phyloP scores from a whole-genome alignment of 2,888 invertebrate species.

The Strigamia maritima region DNA sequence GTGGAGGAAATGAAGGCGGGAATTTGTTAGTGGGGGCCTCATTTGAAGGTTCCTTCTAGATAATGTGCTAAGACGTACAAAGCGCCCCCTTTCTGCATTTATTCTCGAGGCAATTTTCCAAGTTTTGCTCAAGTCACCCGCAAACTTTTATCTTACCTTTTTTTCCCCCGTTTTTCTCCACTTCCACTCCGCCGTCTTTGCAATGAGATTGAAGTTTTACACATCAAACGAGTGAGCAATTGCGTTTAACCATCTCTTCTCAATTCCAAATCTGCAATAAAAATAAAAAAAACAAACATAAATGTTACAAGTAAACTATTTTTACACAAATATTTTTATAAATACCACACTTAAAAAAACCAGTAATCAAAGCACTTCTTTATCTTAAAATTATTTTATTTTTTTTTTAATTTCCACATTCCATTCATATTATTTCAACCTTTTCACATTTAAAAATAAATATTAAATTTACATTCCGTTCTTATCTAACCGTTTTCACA shows the following conservation, averaged over 20 bases:
- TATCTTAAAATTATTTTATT: neutral
- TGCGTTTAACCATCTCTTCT: neutral
- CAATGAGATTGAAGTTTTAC: conserved; percentile 11
- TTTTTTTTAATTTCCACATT: neutral
- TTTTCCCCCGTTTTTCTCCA: neutral
- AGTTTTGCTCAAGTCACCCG: conserved; percentile 2
- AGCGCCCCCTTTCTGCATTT: conserved; percentile 7
- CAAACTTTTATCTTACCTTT: conserved; percentile 11
- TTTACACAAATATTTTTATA: neutral
- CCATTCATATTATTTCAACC: neutral
- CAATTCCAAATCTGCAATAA: neutral
- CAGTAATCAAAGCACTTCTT: neutral
- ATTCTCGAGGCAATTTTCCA: conserved; percentile 15
- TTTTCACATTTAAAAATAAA: neutral
- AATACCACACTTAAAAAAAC: neutral
- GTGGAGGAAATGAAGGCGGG: conserved; percentile 23
- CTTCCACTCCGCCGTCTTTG: neutral
- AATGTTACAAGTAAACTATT: too few relatives aligned
- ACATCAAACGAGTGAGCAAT: conserved; percentile 3
- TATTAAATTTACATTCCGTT: conserved; percentile 10
- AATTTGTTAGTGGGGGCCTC: conserved; percentile 23
- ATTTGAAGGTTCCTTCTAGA: conserved; percentile 11
- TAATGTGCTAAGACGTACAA: conserved; percentile 14
- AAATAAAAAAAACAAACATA: neutral
- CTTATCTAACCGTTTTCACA: neutral